Evolutionary conservation across 2,888 invertebrate species (phyloP).

Genomic region (Proisotoma minuta): DNA sequence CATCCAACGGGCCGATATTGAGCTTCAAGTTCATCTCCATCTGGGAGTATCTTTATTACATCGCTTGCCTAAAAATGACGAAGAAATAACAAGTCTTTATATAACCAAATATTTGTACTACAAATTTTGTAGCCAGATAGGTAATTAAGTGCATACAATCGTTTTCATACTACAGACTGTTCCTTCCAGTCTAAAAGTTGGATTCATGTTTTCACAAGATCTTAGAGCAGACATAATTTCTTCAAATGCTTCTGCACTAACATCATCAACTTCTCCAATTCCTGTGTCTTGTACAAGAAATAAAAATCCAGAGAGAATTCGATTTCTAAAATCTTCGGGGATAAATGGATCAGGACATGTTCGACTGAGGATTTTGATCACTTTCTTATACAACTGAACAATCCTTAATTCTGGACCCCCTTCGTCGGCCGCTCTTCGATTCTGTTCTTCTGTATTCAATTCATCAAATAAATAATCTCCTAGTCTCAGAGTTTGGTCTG

Average conservation of each 20-base stretch:
- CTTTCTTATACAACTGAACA: slow-evolving; percentile 26
- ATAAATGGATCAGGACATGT: slow-evolving; percentile 37
- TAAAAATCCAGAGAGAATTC: slow-evolving; percentile 35
- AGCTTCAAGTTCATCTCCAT: slow-evolving; percentile 25
- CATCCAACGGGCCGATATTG: slow-evolving; percentile 13
- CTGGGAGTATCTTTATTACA: slow-evolving; percentile 23
- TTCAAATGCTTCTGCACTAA: slow-evolving; percentile 37
- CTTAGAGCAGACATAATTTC: slow-evolving; percentile 38
- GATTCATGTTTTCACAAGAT: slow-evolving; percentile 25
- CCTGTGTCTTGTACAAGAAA: slow-evolving; percentile 37
- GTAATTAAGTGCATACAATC: slow-evolving; percentile 18
- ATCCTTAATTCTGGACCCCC: slow-evolving; percentile 26
- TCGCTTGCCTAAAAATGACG: slow-evolving; percentile 28
- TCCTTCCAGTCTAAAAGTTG: slow-evolving; percentile 35
- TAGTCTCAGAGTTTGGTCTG: slow-evolving; percentile 33
- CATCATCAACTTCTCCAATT: slow-evolving; percentile 34
- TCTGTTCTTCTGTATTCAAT: slow-evolving; percentile 19
- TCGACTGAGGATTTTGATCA: slow-evolving; percentile 29
- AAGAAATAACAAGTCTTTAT: background rate
- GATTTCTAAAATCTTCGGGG: slow-evolving; percentile 24
- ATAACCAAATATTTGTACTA: background rate
- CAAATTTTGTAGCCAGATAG: background rate
- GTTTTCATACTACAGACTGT: slow-evolving; percentile 33
- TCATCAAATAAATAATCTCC: slow-evolving; percentile 35
- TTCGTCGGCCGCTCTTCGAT: background rate